A percentile compares a stretch with the other conserved stretches of the same genome.
Conservation (phyloP, 2,888 invertebrate genomes). For the Coecobrya sp. region DNA sequence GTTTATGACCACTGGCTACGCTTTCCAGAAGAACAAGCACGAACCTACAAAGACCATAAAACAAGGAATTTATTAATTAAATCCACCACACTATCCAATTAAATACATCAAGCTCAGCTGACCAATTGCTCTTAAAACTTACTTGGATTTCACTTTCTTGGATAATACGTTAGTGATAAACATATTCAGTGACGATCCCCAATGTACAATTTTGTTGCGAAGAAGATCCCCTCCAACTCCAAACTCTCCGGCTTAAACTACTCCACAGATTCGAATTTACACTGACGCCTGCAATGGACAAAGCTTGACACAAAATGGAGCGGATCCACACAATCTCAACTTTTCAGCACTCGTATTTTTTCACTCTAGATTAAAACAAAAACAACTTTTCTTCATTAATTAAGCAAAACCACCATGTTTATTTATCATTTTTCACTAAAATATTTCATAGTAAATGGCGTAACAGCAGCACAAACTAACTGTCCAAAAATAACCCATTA, state of each 20-base stretch:
- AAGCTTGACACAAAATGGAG: too few relatives aligned
- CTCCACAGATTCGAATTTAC: background rate
- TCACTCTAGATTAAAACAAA: too few relatives aligned
- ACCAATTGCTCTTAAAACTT: constrained; percentile 88
- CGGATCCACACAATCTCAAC: too few relatives aligned
- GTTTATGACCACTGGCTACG: constrained; percentile 92
- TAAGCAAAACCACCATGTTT: too few relatives aligned
- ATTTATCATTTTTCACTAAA: background rate
- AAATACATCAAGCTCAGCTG: constrained; percentile 17
- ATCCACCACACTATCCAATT: background rate
- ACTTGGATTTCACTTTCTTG: constrained; percentile 94
- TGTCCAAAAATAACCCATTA: too few relatives aligned
- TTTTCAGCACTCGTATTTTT: too few relatives aligned
- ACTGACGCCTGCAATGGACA: background rate
- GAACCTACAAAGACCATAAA: constrained; percentile 89
- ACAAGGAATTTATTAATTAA: constrained; percentile 67
- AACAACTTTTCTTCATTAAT: too few relatives aligned
- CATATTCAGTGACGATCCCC: constrained; percentile 88
- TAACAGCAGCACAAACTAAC: too few relatives aligned
- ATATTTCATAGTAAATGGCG: background rate
- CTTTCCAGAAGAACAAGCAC: constrained; percentile 94
- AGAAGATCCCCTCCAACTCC: background rate
- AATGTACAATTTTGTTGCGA: background rate
- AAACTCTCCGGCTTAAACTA: background rate
- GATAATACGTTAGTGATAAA: constrained; percentile 92